Evolutionary conservation across 2,797 vertebrate genomes (phyloP).

Genomic region (Acipenser oxyrinchus): DNA sequence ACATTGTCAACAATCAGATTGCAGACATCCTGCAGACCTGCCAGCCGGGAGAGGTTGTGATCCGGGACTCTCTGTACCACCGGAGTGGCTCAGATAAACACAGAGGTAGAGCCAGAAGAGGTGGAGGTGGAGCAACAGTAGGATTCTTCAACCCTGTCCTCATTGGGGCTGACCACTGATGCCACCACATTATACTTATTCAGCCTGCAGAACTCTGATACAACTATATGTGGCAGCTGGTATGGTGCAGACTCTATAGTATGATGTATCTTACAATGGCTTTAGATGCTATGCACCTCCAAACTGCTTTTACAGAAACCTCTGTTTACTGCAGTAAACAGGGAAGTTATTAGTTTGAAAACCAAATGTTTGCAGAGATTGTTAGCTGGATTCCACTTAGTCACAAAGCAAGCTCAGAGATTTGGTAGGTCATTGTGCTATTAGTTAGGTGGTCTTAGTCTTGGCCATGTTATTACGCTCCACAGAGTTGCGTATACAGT

Average conservation of each 20-base stretch:
- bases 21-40: conserved; percentile 80
- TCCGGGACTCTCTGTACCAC: conserved; percentile 85
- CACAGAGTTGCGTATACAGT: too few relatives aligned
- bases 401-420: too few relatives aligned
- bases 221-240: too few relatives aligned
- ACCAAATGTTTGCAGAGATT: neutral
- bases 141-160: conserved; percentile 10
- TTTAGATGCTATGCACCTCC: neutral
- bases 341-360: neutral
- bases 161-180: neutral
- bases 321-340: neutral
- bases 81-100: conserved; percentile 90
- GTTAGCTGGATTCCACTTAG: neutral
- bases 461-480: too few relatives aligned
- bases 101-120: conserved; percentile 62
- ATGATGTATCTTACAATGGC: neutral
- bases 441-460: too few relatives aligned
- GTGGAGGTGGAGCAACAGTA: conserved; percentile 30
- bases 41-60: conserved; percentile 90
- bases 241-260: too few relatives aligned
- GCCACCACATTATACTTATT: too few relatives aligned
- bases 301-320: neutral
- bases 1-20: conserved; percentile 89
- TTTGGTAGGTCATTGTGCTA: too few relatives aligned
- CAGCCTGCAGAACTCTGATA: too few relatives aligned